phyloP scores from a whole-genome alignment of 1,140 invertebrate species.

The Heliconius nattereri region DNA sequence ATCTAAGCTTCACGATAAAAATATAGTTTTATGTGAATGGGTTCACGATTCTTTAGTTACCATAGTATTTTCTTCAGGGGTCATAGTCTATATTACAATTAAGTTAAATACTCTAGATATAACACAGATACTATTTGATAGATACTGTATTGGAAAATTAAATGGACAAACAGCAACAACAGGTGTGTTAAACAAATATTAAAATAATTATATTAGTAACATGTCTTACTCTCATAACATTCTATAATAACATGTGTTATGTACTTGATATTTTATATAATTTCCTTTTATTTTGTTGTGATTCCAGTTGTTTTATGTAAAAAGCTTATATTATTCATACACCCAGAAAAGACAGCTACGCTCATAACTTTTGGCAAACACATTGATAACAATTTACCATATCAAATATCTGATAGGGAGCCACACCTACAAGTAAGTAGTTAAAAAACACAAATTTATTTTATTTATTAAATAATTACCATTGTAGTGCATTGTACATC shows the following conservation, averaged over 20 bases:
- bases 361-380: slow-evolving; percentile 67
- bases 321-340: slow-evolving; percentile 62
- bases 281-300: neutral
- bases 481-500: no score
- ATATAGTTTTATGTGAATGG: slow-evolving; percentile 64
- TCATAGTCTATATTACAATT: slow-evolving; percentile 65
- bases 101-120: slow-evolving; percentile 64
- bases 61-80: slow-evolving; percentile 68
- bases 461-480: no score
- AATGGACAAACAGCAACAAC: slow-evolving; percentile 58
- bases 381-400: slow-evolving; percentile 48
- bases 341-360: slow-evolving; percentile 62
- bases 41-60: slow-evolving; percentile 56
- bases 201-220: neutral
- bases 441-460: no score
- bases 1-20: slow-evolving; percentile 61
- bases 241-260: no score
- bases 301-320: slow-evolving; percentile 66
- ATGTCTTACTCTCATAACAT: neutral
- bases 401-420: slow-evolving; percentile 66
- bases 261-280: neutral
- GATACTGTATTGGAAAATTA: slow-evolving; percentile 70
- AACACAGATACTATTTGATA: slow-evolving; percentile 71
- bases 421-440: slow-evolving; percentile 67
- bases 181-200: slow-evolving; percentile 47